Evolutionary conservation across 2,888 invertebrate species (phyloP).

Genomic region (Calameuta pallipes): DNA sequence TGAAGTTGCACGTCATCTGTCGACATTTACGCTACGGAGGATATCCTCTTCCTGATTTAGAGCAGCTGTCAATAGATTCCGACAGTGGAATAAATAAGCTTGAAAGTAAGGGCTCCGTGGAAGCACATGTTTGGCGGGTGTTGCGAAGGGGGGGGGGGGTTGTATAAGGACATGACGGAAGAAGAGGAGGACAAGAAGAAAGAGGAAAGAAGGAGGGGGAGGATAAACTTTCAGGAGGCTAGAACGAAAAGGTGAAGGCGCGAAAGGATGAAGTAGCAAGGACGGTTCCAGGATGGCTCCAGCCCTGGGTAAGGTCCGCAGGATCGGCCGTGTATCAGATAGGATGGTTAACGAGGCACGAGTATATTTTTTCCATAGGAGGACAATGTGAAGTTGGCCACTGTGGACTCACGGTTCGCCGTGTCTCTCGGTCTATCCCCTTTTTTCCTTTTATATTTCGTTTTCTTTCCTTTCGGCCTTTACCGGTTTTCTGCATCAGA

Average conservation of each 20-base stretch:
- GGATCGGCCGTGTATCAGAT: slow-evolving; percentile 46
- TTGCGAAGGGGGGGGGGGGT: slow-evolving; percentile 23
- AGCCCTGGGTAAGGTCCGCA: neutral
- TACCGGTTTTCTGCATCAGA: slow-evolving; percentile 65
- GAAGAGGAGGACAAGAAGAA: neutral
- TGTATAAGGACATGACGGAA: neutral
- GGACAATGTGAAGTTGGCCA: slow-evolving; percentile 55
- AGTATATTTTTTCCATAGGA: slow-evolving; percentile 64
- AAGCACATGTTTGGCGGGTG: slow-evolving; percentile 38
- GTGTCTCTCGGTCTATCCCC: slow-evolving; percentile 11
- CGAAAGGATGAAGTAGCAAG: slow-evolving; percentile 27
- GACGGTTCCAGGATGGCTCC: slow-evolving; percentile 24
- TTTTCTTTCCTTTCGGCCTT: slow-evolving; percentile 56
- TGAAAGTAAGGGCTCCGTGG: slow-evolving; percentile 20
- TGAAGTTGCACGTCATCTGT: neutral
- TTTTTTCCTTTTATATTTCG: slow-evolving; percentile 7
- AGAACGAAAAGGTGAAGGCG: slow-evolving; percentile 7
- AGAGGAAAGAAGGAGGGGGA: slow-evolving; percentile 3
- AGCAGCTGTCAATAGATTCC: slow-evolving; percentile 23
- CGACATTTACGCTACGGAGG: slow-evolving; percentile 13
- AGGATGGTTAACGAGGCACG: slow-evolving; percentile 64
- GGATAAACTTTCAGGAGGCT: slow-evolving; percentile 13
- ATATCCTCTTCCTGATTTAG: slow-evolving; percentile 26
- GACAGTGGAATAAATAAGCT: slow-evolving; percentile 23
- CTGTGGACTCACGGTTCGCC: slow-evolving; percentile 3